Base-by-base conservation (phyloP, 2,113 vertebrate species). In the Ammodytes marinus region DNA sequence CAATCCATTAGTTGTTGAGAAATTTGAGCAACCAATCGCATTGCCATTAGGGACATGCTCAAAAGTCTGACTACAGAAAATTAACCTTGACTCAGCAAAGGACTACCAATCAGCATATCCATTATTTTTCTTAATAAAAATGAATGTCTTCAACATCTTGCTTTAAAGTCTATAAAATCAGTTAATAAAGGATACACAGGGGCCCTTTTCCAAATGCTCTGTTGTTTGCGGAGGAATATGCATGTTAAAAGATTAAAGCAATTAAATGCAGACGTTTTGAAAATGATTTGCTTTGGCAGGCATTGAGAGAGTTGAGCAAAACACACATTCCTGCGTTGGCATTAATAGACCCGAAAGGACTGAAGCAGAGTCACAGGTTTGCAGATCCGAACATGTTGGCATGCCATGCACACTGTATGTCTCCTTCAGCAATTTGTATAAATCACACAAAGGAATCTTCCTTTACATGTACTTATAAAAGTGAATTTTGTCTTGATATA, bases 261-360 rank as follows among this genome's bases (percentile, higher is more conserved):
- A 82, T 87, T 66, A 66, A 54, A 82, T 55, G 53, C 42, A 27
- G 60, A 66, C 17, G 45, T 78, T 75, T 64, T 84, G 79, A 77
- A 90, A 60, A 45, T 83, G 74, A 88, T 89, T 85, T 81, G 69
- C 69, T 84, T 76, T 87, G 84, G 77, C 85, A 80, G 82, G 72
- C 74, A 67, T 74, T 79, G 50, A 67, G 77, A 55, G 54, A 83
- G 71, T 80, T 52, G 47, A 82, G 57, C 45, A 81, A 84, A 87
- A 49, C 45, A 71, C 80, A 85, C 83, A 86, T 87, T 85, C 86
- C 74, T 84, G 82, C 53, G 40, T 82, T 85, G 57, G 70, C 77
- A 68, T 80, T 65, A 68, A 14, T 37, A 58, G 17, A 80, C 50
- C 60, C 27, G 37, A 77, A 83, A 77, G 35, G 63, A 80, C 53